These are phyloP conservation scores for Stenopsyche tienmushanensis DNA, from an alignment of 1,140 invertebrate genomes.

Conservation along the genomic window DNA sequence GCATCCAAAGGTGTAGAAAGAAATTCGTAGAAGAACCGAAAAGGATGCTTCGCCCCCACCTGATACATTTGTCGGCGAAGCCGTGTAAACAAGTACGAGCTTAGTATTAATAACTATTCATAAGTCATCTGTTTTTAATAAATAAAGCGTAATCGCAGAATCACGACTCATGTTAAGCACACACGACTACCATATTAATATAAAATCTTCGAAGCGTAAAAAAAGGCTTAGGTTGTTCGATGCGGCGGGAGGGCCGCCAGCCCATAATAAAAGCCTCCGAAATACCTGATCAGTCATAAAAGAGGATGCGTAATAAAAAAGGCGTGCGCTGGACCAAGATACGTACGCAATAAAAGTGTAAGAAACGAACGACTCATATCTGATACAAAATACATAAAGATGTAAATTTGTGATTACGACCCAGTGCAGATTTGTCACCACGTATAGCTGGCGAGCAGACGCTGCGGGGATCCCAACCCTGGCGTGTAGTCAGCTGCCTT, in stretches of 20 bases:
- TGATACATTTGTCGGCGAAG: background rate
- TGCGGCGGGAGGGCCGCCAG: background rate
- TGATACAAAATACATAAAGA: constrained; percentile 34
- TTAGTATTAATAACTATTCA: constrained; percentile 20
- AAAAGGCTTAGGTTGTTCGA: constrained; percentile 4
- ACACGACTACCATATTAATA: constrained; percentile 1
- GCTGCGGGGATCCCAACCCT: constrained; percentile 23
- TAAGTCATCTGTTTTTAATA: constrained; percentile 20
- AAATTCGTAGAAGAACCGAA: background rate
- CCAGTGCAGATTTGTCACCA: constrained; percentile 35
- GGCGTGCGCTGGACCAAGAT: background rate
- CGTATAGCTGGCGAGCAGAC: constrained; percentile 26
- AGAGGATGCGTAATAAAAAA: constrained; percentile 21
- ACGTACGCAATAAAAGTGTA: constrained; percentile 32
- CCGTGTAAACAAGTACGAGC: background rate
- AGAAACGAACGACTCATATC: constrained; percentile 15
- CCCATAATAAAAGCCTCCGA: constrained; percentile 20
- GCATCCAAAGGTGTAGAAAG: no score
- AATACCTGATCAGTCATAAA: constrained; percentile 34
- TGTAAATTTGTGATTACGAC: constrained; percentile 36
- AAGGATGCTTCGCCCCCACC: background rate
- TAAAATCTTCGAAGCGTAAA: background rate
- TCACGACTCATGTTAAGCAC: background rate
- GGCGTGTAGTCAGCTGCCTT: no score
- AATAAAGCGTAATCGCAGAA: constrained; percentile 16